phyloP scores from a whole-genome alignment of 2,797 vertebrate genomes.

The Phrynocephalus vlangalii region DNA sequence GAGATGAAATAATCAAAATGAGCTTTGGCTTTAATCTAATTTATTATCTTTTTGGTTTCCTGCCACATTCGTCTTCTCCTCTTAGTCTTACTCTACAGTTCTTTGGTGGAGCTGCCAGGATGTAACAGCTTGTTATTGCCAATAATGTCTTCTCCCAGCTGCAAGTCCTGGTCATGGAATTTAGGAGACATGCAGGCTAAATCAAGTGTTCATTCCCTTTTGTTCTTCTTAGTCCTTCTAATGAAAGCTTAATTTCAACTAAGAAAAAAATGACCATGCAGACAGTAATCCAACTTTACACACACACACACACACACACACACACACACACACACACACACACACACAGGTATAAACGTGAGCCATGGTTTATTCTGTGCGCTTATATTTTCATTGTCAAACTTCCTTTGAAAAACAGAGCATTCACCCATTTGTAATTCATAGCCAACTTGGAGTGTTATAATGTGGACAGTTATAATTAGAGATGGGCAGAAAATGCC shows the following conservation, averaged over 20 bases:
- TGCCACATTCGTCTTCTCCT: conserved; percentile 41
- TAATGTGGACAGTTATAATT: too few species aligned
- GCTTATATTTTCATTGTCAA: background rate
- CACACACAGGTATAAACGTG: background rate
- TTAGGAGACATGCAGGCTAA: background rate
- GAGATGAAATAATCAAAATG: conserved; percentile 25
- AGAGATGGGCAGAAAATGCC: too few species aligned
- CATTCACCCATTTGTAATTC: too few species aligned
- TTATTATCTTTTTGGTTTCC: background rate
- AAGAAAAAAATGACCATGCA: background rate
- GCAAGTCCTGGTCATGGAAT: background rate
- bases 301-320: too few species aligned
- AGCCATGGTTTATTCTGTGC: background rate
- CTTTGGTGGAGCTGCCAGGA: background rate
- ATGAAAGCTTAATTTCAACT: background rate
- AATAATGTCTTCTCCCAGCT: background rate
- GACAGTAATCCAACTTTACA: background rate
- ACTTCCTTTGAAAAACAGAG: too few species aligned
- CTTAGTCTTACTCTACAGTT: background rate
- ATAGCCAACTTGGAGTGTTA: too few species aligned
- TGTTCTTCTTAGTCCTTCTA: background rate
- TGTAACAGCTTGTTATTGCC: background rate
- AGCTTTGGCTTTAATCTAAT: conserved; percentile 23
- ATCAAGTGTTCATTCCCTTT: background rate
- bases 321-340: too few species aligned